Evolutionary conservation across 2,113 vertebrate genomes (phyloP).

Genomic region (Otus sunia): DNA sequence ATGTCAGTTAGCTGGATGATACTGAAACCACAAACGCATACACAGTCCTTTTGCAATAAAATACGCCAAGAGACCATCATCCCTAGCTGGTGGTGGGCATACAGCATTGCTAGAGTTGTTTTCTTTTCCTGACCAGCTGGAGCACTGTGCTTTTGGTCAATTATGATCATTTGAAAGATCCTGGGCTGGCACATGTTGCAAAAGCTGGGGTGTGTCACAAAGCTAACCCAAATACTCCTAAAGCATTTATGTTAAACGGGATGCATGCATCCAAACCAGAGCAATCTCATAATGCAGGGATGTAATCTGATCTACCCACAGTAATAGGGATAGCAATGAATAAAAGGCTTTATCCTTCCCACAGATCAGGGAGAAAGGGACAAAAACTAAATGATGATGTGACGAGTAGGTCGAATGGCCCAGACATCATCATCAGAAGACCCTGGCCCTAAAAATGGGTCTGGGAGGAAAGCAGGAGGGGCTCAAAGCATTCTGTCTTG

Average conservation of each 20-base stretch:
- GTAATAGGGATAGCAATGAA: not conserved
- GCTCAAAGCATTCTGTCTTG: not conserved
- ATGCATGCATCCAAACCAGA: not conserved
- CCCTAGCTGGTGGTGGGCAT: not conserved
- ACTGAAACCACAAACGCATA: not conserved
- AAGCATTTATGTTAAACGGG: not conserved
- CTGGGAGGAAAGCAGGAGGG: not conserved
- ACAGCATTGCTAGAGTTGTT: not conserved
- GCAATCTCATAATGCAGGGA: not conserved
- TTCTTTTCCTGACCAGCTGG: not conserved
- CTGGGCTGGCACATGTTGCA: not conserved
- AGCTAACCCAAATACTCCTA: not conserved
- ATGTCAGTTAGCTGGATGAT: not conserved
- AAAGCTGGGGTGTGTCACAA: not conserved
- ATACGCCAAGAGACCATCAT: accelerated
- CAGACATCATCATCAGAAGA: not conserved
- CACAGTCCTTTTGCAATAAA: not conserved
- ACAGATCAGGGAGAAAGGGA: not conserved
- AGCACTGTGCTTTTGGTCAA: not conserved
- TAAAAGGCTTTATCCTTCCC: not conserved
- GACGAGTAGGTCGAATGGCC: not conserved
- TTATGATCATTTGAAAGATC: not conserved
- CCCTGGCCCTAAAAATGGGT: not conserved
- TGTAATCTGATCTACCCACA: not conserved
- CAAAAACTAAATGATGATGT: not conserved